These are phyloP conservation scores for Seladonia tumulorum DNA, from an alignment of 2,888 invertebrate species.

Conservation along the genomic window DNA sequence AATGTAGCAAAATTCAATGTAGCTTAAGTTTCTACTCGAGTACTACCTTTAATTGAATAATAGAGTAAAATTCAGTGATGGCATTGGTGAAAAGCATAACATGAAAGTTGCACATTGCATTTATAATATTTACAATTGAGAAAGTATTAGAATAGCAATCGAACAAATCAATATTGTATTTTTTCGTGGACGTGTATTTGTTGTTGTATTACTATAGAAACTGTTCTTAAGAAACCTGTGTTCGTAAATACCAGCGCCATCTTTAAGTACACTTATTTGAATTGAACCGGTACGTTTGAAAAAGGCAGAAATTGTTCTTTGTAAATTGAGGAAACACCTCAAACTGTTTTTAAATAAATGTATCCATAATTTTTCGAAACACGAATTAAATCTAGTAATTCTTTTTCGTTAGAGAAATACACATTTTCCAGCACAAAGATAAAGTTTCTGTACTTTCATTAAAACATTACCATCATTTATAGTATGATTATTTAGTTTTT, in stretches of 20 bases:
- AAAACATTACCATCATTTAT: background rate
- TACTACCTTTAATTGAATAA: background rate
- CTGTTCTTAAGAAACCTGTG: background rate
- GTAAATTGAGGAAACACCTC: background rate
- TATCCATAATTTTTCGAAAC: background rate
- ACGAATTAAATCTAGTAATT: background rate
- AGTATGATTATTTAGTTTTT: background rate
- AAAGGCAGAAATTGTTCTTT: background rate
- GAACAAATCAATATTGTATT: constrained; percentile 21
- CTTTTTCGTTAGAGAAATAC: background rate
- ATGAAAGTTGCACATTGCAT: background rate
- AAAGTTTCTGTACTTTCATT: background rate
- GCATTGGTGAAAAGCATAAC: background rate
- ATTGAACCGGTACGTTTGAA: constrained; percentile 9
- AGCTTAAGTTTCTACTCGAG: background rate
- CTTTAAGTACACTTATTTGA: constrained; percentile 23
- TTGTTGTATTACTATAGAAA: constrained; percentile 2
- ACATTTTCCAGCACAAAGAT: background rate
- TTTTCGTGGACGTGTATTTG: constrained; percentile 1
- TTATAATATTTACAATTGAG: background rate
- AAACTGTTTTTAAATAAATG: background rate
- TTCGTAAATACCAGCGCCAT: constrained; percentile 30
- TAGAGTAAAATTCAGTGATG: background rate
- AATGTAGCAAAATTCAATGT: constrained; percentile 11
- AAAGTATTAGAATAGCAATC: constrained; percentile 4